Conservation (phyloP, 2,113 vertebrate genomes). For the Python bivittatus region DNA sequence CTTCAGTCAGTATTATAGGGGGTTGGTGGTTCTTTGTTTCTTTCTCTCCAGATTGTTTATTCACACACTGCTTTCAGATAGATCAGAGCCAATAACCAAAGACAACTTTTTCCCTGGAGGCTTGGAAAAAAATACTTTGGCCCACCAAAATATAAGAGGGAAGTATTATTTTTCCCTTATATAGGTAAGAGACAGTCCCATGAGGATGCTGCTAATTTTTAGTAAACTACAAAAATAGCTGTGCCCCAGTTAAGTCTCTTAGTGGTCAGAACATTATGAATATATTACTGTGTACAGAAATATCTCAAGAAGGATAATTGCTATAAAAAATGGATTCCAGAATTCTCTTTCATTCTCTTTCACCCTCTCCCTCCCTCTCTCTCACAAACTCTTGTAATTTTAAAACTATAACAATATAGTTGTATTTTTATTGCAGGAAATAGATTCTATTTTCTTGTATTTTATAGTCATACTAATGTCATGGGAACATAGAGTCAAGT, state of each 20-base stretch:
- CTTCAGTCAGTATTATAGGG: not conserved
- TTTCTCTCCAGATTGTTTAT: slow-evolving; percentile 6
- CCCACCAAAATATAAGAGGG: not conserved
- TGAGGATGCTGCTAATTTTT: not conserved
- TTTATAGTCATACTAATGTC: not conserved
- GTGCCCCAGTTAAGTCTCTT: not conserved
- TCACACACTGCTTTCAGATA: not conserved
- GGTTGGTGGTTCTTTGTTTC: slow-evolving; percentile 27
- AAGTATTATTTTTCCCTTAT: not conserved
- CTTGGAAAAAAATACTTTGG: not conserved
- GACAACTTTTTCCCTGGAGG: not conserved
- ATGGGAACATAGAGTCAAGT: not conserved
- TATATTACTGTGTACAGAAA: slow-evolving; percentile 5
- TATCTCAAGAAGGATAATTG: not conserved
- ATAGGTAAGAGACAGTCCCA: not conserved
- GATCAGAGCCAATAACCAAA: not conserved
- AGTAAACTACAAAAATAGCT: slow-evolving; percentile 6
- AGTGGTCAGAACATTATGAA: not conserved
- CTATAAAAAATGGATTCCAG: not conserved
- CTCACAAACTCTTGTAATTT: not conserved
- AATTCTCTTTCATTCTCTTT: not conserved
- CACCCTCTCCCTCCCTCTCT: not conserved
- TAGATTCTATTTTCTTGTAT: not conserved
- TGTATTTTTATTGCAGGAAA: not conserved
- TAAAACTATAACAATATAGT: not conserved